Base-by-base conservation (phyloP, 2,113 vertebrate species). In the Elanus axillaris region DNA sequence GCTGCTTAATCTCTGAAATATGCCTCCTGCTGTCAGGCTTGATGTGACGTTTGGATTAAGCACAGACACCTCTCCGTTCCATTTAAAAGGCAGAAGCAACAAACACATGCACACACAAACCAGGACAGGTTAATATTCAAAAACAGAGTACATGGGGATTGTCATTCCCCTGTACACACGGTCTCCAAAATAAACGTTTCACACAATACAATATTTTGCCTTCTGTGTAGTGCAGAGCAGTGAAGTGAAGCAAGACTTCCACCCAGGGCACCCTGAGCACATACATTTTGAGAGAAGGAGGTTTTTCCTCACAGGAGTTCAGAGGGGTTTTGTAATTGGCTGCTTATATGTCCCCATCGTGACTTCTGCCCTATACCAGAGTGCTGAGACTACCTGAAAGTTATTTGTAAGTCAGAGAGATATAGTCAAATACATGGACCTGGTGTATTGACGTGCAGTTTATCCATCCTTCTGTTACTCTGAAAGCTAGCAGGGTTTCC, bases 341-440 rank as follows among this genome's bases (percentile, higher is more conserved):
- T 5, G 16, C 71, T 89, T 88, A 7, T 47, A 2, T 71, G 90
- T 94, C 78, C 91, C 77, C n/a, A 86, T 67, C 69, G 67, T 90
- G 89, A 96, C 95, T 97, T 95, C 63, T 93, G 66, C 63, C 88
- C 66, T 72, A 9, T 31, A 19, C n/a, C 48, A 76, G 77, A 73
- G 60, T 55, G 73, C 59, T 80, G 69, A 60, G 52, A 43, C 86
- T 85, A 53, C 87, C 73, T 87, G 89, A 62, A 92, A 94, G 55
- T 69, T 77, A 76, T 88, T 95, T 88, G 19, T 88, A 82, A 90
- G 81, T 71, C 58, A 90, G 58, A 82, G 27, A 62, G 80, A 82
- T 94, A 55, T 16, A 79, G 32, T 85, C 80, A 91, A 94, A 82
- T 22, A 50, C 45, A 26, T 2, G 1, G 88, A 53, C 56, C 56